phyloP scores from a whole-genome alignment of 2,888 invertebrate species.

The Adelphocoris suturalis region DNA sequence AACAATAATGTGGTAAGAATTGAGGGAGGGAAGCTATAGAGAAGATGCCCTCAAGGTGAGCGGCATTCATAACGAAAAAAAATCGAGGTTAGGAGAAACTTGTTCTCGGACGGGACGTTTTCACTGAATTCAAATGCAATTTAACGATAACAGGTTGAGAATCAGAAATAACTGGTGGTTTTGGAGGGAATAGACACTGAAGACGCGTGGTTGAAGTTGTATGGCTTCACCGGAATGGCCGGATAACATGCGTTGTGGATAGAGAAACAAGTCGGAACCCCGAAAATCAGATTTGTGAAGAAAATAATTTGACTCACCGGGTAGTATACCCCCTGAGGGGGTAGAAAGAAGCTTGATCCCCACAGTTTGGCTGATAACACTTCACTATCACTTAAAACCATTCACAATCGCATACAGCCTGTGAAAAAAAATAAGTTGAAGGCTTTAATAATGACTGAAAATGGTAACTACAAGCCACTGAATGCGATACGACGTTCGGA shows the following conservation, averaged over 20 bases:
- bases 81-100: conserved; percentile 60
- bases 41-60: conserved; percentile 59
- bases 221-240: conserved; percentile 66
- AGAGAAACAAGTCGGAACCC: conserved; percentile 13
- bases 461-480: conserved; percentile 44
- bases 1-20: conserved; percentile 18
- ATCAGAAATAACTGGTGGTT: neutral
- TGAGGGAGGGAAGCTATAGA: conserved; percentile 2
- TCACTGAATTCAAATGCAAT: neutral
- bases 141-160: neutral
- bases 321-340: conserved; percentile 98
- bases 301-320: conserved; percentile 85
- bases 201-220: conserved; percentile 11
- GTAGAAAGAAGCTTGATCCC: conserved; percentile 97
- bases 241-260: conserved; percentile 53
- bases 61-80: conserved; percentile 47
- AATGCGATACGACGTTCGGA: conserved; percentile 67
- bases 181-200: conserved; percentile 1
- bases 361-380: conserved; percentile 89
- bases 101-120: neutral
- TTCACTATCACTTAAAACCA: conserved; percentile 75
- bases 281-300: neutral
- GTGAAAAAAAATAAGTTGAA: conserved; percentile 46
- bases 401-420: conserved; percentile 73
- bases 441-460: neutral